Base-by-base conservation (phyloP, 2,888 invertebrate genomes). In the Alviniconcha strummeri region DNA sequence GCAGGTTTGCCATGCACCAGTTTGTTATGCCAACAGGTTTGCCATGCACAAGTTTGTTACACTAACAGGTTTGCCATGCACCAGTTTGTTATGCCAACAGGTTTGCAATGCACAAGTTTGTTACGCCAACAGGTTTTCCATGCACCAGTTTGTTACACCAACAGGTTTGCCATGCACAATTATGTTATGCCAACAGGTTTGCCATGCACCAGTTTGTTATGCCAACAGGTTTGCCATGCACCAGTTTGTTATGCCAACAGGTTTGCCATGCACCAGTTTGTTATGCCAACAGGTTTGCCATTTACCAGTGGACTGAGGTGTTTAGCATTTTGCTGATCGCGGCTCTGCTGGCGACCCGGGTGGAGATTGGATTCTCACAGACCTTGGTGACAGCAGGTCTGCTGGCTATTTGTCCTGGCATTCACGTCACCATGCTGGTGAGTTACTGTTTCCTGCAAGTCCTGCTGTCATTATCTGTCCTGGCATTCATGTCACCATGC, bases 261-360 rank as follows among this genome's bases (percentile, higher is more conserved):
- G 9, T 60, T 11, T 60, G 60, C 60, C 60, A 8, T 60, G 60
- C 13, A 60, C 60, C 1, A 60, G 60, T 78, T 19, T 72, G 69
- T 82, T 60, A 60, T 60, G 60, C 13, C 60, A 19, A 1, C 86
- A 91, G 91, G 83, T 86, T 84, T 82, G 86, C 89, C 15, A 8
- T 90, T 8, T 88, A 88, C 85, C 90, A 90, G 85, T 91, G 90
- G 90, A 85, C 88, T 52, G 90, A 91, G 76, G 86, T 91, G 11
- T 75, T 87, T 54, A 90, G 89, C 83, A 82, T 90, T 13, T 83
- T 91, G 36, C 54, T 89, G 69, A 83, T 89, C 19, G 86, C 89
- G 9, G 88, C 85, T 77, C 85, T 90, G 56, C 54, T 90, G 8
- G 86, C 88, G 36, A 87, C 88, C 17, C 84, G 85, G 72, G 82